These are phyloP conservation scores for Echinometra lucunter DNA, from an alignment of 53 echinoderm and acorn worm species.

Conservation along the genomic window DNA sequence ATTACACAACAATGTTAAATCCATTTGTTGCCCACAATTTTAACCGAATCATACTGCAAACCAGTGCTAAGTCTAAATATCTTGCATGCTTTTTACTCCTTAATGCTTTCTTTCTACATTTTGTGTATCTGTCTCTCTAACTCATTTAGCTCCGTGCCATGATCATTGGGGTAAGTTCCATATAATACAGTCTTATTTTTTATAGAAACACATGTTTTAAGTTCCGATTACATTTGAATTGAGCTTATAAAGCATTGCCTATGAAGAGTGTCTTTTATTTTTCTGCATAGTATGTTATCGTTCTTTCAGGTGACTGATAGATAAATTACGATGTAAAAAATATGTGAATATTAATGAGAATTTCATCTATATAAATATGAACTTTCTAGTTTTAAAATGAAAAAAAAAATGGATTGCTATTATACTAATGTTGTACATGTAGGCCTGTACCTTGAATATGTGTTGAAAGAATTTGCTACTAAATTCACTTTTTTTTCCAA, in stretches of 20 bases:
- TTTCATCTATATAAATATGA: neutral
- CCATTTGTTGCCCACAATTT: too few relatives aligned
- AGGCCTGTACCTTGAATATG: too few relatives aligned
- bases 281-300: too few relatives aligned
- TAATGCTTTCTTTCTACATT: neutral
- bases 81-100: neutral
- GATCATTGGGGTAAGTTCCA: conserved; percentile 82
- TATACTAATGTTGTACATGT: too few relatives aligned
- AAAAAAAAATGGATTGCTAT: too few relatives aligned
- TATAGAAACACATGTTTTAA: neutral
- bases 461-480: too few relatives aligned
- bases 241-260: too few relatives aligned
- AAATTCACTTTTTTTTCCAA: neutral
- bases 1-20: too few relatives aligned
- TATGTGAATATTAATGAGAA: neutral
- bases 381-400: too few relatives aligned
- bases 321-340: neutral
- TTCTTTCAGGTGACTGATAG: neutral
- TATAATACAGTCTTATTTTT: neutral
- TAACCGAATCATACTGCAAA: neutral
- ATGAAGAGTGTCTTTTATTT: too few relatives aligned
- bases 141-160: conserved; percentile 76
- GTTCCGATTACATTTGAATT: neutral
- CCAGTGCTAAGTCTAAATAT: neutral
- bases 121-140: neutral